Conservation (phyloP, 30 jellyfish, hydroid and myxozoan genomes). For the Cassiopea xamachana region DNA sequence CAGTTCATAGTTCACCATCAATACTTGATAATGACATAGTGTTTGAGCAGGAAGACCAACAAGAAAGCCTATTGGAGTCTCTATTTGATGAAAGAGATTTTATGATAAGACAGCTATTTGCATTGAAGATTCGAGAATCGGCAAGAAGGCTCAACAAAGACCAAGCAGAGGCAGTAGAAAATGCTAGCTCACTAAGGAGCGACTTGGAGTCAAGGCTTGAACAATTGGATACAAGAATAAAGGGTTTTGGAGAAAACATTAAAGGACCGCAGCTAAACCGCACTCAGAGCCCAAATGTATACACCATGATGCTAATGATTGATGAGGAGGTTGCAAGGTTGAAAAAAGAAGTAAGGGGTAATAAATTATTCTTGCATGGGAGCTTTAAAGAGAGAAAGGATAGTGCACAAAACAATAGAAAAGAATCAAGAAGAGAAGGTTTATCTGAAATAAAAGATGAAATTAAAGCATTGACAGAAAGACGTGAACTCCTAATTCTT, state of each 20-base stretch:
- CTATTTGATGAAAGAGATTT: slow-evolving; percentile 37
- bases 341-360: slow-evolving; percentile 44
- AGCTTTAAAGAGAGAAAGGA: background rate
- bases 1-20: slow-evolving; percentile 27
- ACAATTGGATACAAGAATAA: background rate
- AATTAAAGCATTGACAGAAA: slow-evolving; percentile 10
- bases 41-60: background rate
- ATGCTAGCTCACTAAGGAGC: slow-evolving; percentile 20
- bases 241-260: background rate
- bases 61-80: background rate
- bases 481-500: slow-evolving; percentile 14
- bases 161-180: background rate
- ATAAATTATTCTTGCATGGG: slow-evolving; percentile 9
- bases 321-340: slow-evolving; percentile 42
- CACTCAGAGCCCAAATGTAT: slow-evolving; percentile 49
- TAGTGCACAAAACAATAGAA: background rate
- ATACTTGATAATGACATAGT: background rate
- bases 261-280: background rate
- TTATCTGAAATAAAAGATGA: background rate
- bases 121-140: slow-evolving; percentile 15
- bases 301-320: slow-evolving; percentile 23
- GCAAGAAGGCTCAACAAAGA: background rate
- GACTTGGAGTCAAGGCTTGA: slow-evolving; percentile 15
- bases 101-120: slow-evolving; percentile 24
- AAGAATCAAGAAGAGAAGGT: background rate